These are phyloP conservation scores for Eulacestoma nigropectus DNA, from an alignment of 2,113 vertebrate genomes.

Conservation along the genomic window DNA sequence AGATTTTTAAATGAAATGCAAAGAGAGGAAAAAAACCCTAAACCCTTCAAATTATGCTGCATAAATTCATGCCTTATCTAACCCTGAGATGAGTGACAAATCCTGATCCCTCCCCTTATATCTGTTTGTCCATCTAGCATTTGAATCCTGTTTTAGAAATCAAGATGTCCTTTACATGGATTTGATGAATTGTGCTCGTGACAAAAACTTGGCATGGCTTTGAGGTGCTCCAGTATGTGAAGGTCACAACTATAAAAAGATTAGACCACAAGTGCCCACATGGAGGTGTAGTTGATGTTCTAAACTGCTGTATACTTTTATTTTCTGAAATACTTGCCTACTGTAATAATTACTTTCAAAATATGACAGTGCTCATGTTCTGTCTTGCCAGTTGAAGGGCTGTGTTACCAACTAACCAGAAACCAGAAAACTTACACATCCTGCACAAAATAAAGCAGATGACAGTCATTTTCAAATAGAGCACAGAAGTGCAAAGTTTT, in stretches of 20 bases:
- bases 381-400: neutral
- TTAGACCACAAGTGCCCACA: conserved; percentile 1
- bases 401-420: neutral
- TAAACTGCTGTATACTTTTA: conserved; percentile 9
- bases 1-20: conserved; percentile 19
- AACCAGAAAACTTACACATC: neutral
- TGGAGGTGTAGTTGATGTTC: neutral
- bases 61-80: conserved; percentile 10
- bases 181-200: neutral
- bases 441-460: neutral
- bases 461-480: neutral
- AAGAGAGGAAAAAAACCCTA: neutral
- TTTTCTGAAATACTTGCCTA: conserved; percentile 10
- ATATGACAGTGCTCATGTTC: neutral
- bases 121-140: neutral
- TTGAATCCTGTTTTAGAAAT: neutral
- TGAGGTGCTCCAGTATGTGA: neutral
- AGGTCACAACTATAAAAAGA: conserved; percentile 61
- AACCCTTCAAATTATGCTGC: neutral
- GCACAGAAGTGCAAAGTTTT: neutral
- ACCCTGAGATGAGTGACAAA: neutral
- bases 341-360: neutral
- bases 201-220: conserved; percentile 46
- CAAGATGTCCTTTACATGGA: neutral
- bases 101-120: neutral